Evolutionary conservation across 2,113 vertebrate genomes (phyloP), one percentile per base, ranked within the genome.

Genomic region (Eclectus roratus): DNA sequence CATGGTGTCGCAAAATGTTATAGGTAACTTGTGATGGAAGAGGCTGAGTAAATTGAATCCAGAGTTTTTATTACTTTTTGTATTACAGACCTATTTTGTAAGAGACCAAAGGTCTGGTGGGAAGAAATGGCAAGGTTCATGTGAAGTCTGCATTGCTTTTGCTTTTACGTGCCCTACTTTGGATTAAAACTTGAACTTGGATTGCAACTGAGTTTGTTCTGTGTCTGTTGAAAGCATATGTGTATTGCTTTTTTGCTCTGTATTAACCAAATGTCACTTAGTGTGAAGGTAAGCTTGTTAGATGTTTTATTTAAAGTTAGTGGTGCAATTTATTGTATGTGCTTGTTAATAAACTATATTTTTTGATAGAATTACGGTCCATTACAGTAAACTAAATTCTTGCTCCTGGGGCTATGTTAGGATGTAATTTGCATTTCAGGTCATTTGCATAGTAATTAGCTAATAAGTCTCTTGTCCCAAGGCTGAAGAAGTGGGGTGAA

Each of bases 301-400:
- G 92, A 72, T 95, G 65, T 70, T 95, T 96, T 92, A 58, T 91
- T 94, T 94, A 41, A 96, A 94, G 44, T 90, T 86, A 96, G 50
- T 44, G 66, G 80, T 91, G 71, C 60, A 6, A 56, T 58, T 97
- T 92, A 71, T 83, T 94, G 80, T 94, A 63, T 65, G 25, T 88
- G 94, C 91, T 82, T 92, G 56, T 94, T 95, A 93, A 91, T 93
- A 97, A 95, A 94, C 79, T 87, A 80, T 95, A 86, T 94, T 96
- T 97, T 92, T 56, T 3, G 69, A 78, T 94, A 91, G 44, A 91
- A 76, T 73, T 90, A 37, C 21, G 4, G 6, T 90, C 50, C 27
- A 78, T 89, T 85, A 37, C 91, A 83, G 28, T 80, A 69, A 76
- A 93, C 82, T 61, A 29, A 95, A 85, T 85, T 87, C 37, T 64